phyloP scores from a whole-genome alignment of 2,797 vertebrate species.

The Karalla daura region DNA sequence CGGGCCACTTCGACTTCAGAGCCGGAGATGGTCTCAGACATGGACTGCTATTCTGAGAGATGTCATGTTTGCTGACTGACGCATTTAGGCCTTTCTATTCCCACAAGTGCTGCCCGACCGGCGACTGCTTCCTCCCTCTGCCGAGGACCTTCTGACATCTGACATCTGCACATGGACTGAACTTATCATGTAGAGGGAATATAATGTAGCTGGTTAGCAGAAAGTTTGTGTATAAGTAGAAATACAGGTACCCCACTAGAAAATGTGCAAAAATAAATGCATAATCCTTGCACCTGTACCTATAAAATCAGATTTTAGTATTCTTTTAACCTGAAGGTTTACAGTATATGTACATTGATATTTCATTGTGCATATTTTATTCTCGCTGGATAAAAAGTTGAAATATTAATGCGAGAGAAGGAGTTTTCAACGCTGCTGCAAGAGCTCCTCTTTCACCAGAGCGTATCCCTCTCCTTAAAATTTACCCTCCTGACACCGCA shows the following conservation, averaged over 20 bases:
- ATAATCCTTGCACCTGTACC: no score
- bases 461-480: not conserved
- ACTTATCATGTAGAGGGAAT: not conserved
- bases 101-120: not conserved
- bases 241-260: not conserved
- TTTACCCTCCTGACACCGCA: slow-evolving; percentile 6
- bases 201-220: not conserved
- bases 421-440: not conserved
- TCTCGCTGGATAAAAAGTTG: not conserved
- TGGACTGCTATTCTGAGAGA: slow-evolving; percentile 14
- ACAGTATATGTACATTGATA: not conserved
- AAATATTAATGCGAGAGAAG: not conserved
- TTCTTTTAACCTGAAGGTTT: no score
- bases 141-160: slow-evolving; percentile 16
- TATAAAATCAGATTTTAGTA: not conserved
- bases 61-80: slow-evolving; percentile 27
- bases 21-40: slow-evolving; percentile 11
- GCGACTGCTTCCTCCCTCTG: not conserved
- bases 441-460: not conserved
- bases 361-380: not conserved
- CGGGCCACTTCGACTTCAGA: slow-evolving; percentile 14
- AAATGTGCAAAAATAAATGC: slow-evolving; percentile 4
- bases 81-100: slow-evolving; percentile 16
- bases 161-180: not conserved
- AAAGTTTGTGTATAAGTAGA: not conserved